Base-by-base conservation (phyloP, 2,888 invertebrate species). In the Catocala sponsa region DNA sequence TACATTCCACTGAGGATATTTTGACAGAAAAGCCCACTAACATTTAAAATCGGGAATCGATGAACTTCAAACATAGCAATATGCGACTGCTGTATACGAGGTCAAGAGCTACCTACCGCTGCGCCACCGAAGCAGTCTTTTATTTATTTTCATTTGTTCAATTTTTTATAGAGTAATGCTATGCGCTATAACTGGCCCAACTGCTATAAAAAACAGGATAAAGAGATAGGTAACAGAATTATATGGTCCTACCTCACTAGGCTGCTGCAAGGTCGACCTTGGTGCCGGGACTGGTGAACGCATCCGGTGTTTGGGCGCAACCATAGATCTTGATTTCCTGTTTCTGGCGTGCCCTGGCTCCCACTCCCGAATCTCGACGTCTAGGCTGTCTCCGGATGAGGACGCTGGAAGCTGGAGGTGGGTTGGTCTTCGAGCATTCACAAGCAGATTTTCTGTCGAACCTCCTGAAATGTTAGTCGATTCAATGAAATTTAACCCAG, bases 381-480 rank as follows among this genome's bases (percentile, higher is more conserved):
- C 93, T 47, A 94, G 81, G 66, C 92, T 94, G 82, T 94, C 94
- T 6, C 94, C 94, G 0, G 94, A 94, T 0, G 94, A 93, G 0
- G 92, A 92, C 0, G 92, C 85, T 2, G 91, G 91, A 0, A 94
- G 82, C 61, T 88, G 89, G 9, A 92, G 82, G 66, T 91, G 85
- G 65, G 77, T 89, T 1, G 93, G 92, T 35, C 93, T 79, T 12
- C 91, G 75, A 0, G 72, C 73, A 47, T 82, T 79, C 2, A 75
- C 77, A 5, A 80, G 77, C 4, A 94, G 85, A 74, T 94, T 93
- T 74, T 94, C 94, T 7, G 91, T 89, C 1, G 94, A 94, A 12
- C 92, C 92, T 11, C 93, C 94, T 94, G 88, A 55, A 90, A 89
- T 38, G 11, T 6, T 6, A 48, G 35, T 38, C 7, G 9, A 5